A percentile compares a stretch with the other conserved stretches of the same genome.
phyloP scores from a whole-genome alignment of 1,140 invertebrate species.

The Himalopsyche phryganea region DNA sequence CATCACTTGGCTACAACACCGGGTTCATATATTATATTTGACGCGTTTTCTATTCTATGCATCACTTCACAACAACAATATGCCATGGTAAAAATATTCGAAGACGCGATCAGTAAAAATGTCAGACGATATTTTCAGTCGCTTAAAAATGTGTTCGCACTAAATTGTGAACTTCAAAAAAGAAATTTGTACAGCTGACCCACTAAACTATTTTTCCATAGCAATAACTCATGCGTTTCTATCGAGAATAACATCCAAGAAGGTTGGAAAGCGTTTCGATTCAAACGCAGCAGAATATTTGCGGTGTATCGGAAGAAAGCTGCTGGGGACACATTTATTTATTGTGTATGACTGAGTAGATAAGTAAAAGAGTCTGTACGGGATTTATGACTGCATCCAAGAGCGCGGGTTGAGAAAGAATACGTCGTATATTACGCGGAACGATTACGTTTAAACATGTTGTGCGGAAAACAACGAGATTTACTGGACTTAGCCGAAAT shows the following conservation, averaged over 20 bases:
- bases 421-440: conserved; percentile 10
- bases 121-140: too few species aligned
- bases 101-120: too few species aligned
- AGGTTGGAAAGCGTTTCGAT: not conserved
- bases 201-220: too few species aligned
- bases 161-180: too few species aligned
- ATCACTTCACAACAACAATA: too few species aligned
- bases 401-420: not conserved
- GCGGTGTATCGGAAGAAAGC: not conserved
- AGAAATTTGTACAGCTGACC: too few species aligned
- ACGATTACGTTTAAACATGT: conserved; percentile 18
- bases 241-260: not conserved
- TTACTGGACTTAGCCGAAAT: conserved; percentile 9
- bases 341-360: conserved; percentile 25
- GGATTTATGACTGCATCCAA: conserved; percentile 19
- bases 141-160: too few species aligned
- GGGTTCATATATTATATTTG: too few species aligned
- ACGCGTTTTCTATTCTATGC: too few species aligned
- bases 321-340: conserved; percentile 9
- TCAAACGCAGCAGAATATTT: conserved; percentile 4
- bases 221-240: too few species aligned
- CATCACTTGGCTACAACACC: too few species aligned
- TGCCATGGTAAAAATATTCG: too few species aligned
- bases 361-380: conserved; percentile 16
- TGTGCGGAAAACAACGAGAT: conserved; percentile 19